Conservation (phyloP, 53 echinoderm and acorn worm genomes). For the Stichopus horrens region DNA sequence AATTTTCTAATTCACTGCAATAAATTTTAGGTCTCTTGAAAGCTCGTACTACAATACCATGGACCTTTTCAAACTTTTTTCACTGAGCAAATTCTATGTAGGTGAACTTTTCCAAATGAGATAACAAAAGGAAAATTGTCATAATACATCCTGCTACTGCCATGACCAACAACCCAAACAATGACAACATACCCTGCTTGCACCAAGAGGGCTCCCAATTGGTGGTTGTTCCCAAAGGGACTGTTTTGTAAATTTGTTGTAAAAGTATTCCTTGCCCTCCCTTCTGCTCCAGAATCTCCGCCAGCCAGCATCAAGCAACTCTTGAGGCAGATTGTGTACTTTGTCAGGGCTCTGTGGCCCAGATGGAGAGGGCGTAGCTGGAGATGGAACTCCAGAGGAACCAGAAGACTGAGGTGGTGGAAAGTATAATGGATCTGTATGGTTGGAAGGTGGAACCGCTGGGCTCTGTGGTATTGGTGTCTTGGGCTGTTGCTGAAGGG, state of each 20-base stretch:
- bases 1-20: no score
- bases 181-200: conserved; percentile 73
- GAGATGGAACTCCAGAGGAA: conserved; percentile 44
- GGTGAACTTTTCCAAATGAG: no score
- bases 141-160: no score
- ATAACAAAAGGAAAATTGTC: no score
- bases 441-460: conserved; percentile 47
- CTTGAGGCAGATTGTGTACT: conserved; percentile 83
- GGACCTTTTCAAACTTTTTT: no score
- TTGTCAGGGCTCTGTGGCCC: conserved; percentile 91
- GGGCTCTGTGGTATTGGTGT: conserved; percentile 88
- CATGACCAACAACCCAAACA: no score
- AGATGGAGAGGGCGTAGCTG: conserved; percentile 43
- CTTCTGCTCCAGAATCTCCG: conserved; percentile 91
- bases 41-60: no score
- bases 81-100: no score
- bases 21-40: no score
- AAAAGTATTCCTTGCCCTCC: conserved; percentile 90
- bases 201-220: conserved; percentile 70
- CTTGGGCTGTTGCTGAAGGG: conserved; percentile 51
- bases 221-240: conserved; percentile 96
- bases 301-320: conserved; percentile 95
- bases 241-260: conserved; percentile 91
- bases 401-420: conserved; percentile 28
- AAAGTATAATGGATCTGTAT: conserved; percentile 33